These are phyloP conservation scores for Encarsia formosa DNA, from an alignment of 2,888 invertebrate species.

Conservation along the genomic window DNA sequence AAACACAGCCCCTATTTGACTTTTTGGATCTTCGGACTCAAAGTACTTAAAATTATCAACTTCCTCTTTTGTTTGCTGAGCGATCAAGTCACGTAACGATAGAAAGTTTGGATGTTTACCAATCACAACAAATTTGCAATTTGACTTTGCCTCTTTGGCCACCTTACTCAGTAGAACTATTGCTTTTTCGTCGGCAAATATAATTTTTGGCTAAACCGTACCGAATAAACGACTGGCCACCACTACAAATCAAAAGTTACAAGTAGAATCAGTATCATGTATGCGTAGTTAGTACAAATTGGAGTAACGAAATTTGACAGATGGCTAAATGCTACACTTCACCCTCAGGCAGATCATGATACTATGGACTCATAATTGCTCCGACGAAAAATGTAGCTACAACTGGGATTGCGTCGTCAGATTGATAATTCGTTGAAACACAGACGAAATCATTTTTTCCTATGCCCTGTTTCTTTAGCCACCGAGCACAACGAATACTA, in stretches of 20 bases:
- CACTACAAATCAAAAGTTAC: neutral
- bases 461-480: constrained; percentile 33
- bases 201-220: neutral
- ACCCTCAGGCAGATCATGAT: constrained; percentile 34
- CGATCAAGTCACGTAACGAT: neutral
- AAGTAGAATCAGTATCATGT: no score
- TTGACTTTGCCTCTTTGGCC: neutral
- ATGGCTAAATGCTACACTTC: constrained; percentile 6
- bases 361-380: constrained; percentile 39
- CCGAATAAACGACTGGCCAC: neutral
- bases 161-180: neutral
- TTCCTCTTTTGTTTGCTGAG: neutral
- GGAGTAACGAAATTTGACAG: no score
- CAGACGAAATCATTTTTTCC: constrained; percentile 33
- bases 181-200: neutral
- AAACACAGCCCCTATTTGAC: neutral
- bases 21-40: constrained; percentile 1
- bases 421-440: constrained; percentile 35
- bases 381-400: constrained; percentile 24
- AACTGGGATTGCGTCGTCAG: constrained; percentile 35
- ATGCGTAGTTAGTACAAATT: no score
- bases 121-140: neutral
- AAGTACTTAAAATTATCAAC: neutral
- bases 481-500: constrained; percentile 10
- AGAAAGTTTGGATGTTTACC: neutral